phyloP scores from a whole-genome alignment of 2,113 vertebrate genomes.

The Synchiropus splendidus region DNA sequence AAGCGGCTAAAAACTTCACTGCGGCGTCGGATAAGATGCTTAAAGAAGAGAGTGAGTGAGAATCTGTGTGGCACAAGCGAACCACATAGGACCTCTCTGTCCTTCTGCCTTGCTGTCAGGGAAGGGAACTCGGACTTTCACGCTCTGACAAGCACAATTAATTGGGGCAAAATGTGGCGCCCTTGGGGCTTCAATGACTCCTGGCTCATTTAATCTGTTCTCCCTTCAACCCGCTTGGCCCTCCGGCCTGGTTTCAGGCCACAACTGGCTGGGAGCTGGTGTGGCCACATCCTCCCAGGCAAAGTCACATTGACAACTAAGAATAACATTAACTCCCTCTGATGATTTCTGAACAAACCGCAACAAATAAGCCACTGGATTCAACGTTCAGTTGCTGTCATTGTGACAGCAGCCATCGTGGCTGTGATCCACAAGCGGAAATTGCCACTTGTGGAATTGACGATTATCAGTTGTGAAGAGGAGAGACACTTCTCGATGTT shows the following conservation, averaged over 20 bases:
- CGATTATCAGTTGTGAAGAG: no score
- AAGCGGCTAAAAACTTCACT: constrained; percentile 7
- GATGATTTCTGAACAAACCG: no score
- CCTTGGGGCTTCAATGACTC: constrained; percentile 42
- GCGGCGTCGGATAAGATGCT: constrained; percentile 8
- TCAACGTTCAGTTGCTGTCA: no score
- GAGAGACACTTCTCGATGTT: no score
- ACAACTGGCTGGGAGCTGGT: constrained; percentile 15
- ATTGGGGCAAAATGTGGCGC: constrained; percentile 48
- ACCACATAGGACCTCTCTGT: constrained; percentile 19
- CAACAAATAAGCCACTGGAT: no score
- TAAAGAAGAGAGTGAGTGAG: constrained; percentile 1
- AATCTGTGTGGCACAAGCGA: constrained; percentile 7
- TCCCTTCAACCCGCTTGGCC: constrained; percentile 36
- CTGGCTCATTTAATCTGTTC: constrained; percentile 47
- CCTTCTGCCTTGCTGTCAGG: constrained; percentile 21
- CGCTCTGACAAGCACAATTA: constrained; percentile 53
- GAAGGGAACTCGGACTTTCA: constrained; percentile 43
- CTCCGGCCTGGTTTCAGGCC: constrained; percentile 32
- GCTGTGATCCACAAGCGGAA: no score
- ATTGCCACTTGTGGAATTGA: no score
- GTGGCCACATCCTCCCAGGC: constrained; percentile 10
- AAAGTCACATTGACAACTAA: constrained; percentile 6
- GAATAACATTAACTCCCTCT: no score
- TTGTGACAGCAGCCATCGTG: no score